A percentile compares a stretch with the other conserved stretches of the same genome.
Conservation (phyloP, 2,113 vertebrate species). For the Ceyx margarethae region DNA sequence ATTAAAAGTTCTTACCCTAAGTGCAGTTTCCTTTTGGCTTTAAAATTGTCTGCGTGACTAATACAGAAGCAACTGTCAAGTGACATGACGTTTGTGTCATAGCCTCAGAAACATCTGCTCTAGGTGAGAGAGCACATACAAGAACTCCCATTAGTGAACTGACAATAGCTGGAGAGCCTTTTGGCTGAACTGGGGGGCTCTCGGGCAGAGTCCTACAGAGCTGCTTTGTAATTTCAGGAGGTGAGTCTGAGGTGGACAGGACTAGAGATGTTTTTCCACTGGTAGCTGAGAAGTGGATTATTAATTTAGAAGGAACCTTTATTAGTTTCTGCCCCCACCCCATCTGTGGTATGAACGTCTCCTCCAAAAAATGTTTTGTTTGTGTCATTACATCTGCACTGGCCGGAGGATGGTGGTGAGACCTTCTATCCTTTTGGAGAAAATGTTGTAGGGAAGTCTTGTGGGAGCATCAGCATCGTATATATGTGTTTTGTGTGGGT, state of each 20-base stretch:
- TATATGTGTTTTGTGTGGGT: fast-evolving
- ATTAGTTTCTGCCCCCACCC: not conserved
- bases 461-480: not conserved
- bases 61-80: not conserved
- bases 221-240: not conserved
- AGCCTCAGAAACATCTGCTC: not conserved
- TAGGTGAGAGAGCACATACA: not conserved
- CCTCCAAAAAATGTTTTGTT: not conserved
- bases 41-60: not conserved
- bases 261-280: not conserved
- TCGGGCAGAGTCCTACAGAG: fast-evolving
- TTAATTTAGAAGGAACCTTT: not conserved
- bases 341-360: not conserved
- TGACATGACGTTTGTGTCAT: not conserved
- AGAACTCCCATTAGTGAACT: not conserved
- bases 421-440: not conserved
- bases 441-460: not conserved
- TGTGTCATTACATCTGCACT: not conserved
- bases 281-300: not conserved
- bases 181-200: not conserved
- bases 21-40: slow-evolving; percentile 7
- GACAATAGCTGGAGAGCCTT: not conserved
- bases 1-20: not conserved
- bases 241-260: not conserved
- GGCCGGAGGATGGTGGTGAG: not conserved